These are phyloP conservation scores for Pheosia gnoma DNA, from an alignment of 2,888 invertebrate genomes.

Conservation along the genomic window DNA sequence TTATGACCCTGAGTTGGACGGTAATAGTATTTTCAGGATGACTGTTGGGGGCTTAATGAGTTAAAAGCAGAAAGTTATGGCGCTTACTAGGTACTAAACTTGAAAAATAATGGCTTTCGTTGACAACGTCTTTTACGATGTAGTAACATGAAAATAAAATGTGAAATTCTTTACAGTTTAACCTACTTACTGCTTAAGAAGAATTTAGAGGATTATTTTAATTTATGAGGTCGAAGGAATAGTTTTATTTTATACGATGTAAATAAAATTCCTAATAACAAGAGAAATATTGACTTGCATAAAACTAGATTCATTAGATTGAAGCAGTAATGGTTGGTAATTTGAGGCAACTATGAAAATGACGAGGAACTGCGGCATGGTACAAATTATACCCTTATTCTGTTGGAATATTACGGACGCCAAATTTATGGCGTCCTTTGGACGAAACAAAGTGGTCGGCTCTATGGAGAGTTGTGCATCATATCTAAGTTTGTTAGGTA, in stretches of 20 bases:
- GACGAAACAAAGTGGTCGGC: neutral
- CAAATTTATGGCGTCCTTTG: neutral
- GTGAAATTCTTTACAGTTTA: neutral
- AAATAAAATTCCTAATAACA: neutral
- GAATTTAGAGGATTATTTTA: neutral
- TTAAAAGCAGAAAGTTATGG: conserved; percentile 2
- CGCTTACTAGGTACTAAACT: neutral
- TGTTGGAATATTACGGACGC: neutral
- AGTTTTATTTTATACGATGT: neutral
- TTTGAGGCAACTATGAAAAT: neutral
- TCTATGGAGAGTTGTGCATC: neutral
- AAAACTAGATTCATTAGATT: neutral
- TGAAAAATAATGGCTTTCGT: neutral
- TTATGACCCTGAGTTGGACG: conserved; percentile 13
- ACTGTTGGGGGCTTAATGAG: neutral
- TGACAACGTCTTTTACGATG: conserved; percentile 6
- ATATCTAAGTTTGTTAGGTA: neutral
- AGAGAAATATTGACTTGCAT: neutral
- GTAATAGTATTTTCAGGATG: conserved; percentile 3
- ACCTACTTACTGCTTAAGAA: neutral
- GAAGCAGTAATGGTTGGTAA: neutral
- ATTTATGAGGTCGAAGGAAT: neutral
- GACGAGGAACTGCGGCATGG: neutral
- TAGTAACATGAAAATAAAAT: neutral
- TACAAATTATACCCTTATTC: neutral